Base-by-base conservation (phyloP, 1,140 invertebrate species). In the Rhynchophorus ferrugineus region DNA sequence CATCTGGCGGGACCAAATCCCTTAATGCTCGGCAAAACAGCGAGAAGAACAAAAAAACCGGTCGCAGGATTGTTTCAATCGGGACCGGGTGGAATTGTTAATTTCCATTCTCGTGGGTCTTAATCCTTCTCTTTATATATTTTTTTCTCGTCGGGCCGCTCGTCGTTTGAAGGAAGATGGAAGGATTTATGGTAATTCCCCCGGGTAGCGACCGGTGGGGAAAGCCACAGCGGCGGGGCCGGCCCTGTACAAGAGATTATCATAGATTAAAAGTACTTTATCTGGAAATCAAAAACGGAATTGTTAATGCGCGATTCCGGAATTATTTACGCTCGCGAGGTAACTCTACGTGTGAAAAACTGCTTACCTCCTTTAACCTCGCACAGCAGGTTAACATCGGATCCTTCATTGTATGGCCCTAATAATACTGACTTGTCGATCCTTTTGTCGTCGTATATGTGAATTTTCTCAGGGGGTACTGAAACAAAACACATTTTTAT, bases 401-500 rank as follows among this genome's bases (percentile, higher is more conserved):
- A 80, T 24, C 88, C 89, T 72, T 93, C 89, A 63, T 90, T 88
- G 71, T 91, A 91, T 56, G 89, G 86, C 61, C 88, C 89, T 57
- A 88, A 77, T 49, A 86, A 75, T 71, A 84, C 85, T 61, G 83
- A 83, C 64, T 84, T 78, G 60, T 89, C 84, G 64, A 85, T 77
- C 60, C 83, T 77, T 64, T 85, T 85, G 24, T 80, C 80, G 61
- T 89, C 88, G 71, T 87, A 90, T 73, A 93, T 92, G 62, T 87
- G 84, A 22, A 89, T 88, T 64, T 81, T 79, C 61, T 82, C 82
- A 21, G 89, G 88, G 60, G 87, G 87, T 61, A 91, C 89, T 91
- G 78, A 19, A 76, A 76, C 63, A 63, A 71, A 62, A 68, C 67
- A 54, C 49, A 36, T 43, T 2, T 5, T 13, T 13, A 36, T 13